Conservation (phyloP, 1,140 invertebrate genomes). For the Rhagoletis zephyria region DNA sequence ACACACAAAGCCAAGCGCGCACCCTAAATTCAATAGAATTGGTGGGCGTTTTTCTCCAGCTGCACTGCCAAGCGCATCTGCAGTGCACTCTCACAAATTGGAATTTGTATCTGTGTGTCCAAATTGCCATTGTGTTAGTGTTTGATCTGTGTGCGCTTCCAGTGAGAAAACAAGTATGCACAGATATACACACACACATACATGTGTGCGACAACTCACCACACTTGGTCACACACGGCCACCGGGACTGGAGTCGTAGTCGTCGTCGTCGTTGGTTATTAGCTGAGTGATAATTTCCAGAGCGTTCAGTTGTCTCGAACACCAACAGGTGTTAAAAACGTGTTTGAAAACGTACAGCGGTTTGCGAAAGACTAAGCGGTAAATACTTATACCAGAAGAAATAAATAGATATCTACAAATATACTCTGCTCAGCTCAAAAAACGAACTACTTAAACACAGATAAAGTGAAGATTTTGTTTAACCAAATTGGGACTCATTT, state of each 20-base stretch:
- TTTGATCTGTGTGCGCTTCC: slow-evolving; percentile 35
- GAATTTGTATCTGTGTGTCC: background rate
- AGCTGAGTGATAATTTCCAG: slow-evolving; percentile 52
- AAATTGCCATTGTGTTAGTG: background rate
- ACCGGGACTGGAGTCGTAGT: background rate
- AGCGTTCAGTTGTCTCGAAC: slow-evolving; percentile 56
- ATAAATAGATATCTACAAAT: background rate
- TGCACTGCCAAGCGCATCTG: background rate
- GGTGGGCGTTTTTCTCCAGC: slow-evolving; percentile 15
- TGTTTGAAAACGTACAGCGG: slow-evolving; percentile 48
- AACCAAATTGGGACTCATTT: background rate
- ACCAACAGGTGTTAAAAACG: slow-evolving; percentile 59
- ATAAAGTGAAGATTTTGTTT: slow-evolving; percentile 1
- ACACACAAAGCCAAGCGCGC: background rate
- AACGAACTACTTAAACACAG: background rate
- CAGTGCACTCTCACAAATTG: background rate
- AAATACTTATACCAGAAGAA: background rate
- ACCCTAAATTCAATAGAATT: background rate
- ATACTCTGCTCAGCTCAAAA: background rate
- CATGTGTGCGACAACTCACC: slow-evolving; percentile 21
- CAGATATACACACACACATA: background rate
- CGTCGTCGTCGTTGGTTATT: slow-evolving; percentile 48
- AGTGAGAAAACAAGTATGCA: background rate
- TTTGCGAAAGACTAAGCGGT: slow-evolving; percentile 1
- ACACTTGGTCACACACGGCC: slow-evolving; percentile 12